Evolutionary conservation across 2,113 vertebrate species (phyloP).

Genomic region (Saiga tatarica): DNA sequence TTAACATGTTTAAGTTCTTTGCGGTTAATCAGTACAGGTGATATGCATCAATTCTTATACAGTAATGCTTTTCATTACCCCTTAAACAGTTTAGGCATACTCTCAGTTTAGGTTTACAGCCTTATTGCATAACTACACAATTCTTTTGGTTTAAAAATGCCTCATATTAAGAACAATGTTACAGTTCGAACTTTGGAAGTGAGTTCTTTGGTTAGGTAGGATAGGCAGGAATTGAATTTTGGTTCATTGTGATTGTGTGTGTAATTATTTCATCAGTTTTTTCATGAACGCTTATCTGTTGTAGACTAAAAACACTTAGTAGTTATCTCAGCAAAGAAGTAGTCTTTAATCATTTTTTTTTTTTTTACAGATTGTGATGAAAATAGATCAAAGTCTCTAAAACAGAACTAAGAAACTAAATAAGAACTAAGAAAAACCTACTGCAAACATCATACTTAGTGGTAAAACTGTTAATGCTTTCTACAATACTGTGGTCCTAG

Average conservation of each 20-base stretch:
- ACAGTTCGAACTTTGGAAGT: conserved; percentile 15
- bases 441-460: too few relatives aligned
- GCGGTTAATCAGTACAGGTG: background rate
- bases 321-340: background rate
- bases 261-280: background rate
- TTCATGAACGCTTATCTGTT: background rate
- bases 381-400: conserved; percentile 25
- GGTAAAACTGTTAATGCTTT: too few relatives aligned
- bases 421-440: too few relatives aligned
- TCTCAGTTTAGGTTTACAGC: background rate
- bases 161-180: background rate
- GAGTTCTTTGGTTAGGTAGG: background rate
- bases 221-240: background rate
- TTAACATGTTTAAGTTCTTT: background rate
- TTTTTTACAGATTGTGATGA: background rate
- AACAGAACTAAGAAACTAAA: background rate
- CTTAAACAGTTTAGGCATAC: background rate
- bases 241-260: conserved; percentile 8
- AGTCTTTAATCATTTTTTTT: background rate
- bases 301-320: background rate
- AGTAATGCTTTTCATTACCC: background rate
- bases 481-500: too few relatives aligned
- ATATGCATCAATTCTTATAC: background rate
- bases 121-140: background rate
- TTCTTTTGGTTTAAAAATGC: background rate